Base-by-base conservation (phyloP, 2,888 invertebrate genomes). In the Linyphia triangularis region DNA sequence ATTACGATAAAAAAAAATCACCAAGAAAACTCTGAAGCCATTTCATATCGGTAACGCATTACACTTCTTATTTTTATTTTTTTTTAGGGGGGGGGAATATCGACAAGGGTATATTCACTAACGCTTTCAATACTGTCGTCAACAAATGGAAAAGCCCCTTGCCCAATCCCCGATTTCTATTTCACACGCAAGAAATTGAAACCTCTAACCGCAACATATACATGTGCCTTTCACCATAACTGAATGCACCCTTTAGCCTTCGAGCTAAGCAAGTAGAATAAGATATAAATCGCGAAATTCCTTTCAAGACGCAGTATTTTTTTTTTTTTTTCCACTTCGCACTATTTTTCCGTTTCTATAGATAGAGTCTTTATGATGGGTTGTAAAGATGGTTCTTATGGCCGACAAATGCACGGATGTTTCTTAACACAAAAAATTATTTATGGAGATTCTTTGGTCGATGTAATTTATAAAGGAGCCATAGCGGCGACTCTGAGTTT, bases 241-340 rank as follows among this genome's bases (percentile, higher is more conserved):
- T 57, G 57, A 63, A 63, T 63, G 63, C 63, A 22, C 63, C 28
- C 63, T 28, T 28, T 63, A 63, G 63, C 63, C 63, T 28, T 28
- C 9, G 63, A 63, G 63, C 63, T 63, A 63, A 63, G 63, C 24
- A 63, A 63, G 63, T 63, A 24, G 63, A 63, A 63, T 63, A 24
- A 63, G 24, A 63, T 63, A 51, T n/a, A 63, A 63, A 63, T 63
- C 16, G 19, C 63, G 19, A 26, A 63, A 24, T 10, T 63, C 63
- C 16, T 19, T 63, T 63, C 63, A 63, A 7, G 63, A 24, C n/a
- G 19, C n/a, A 6, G 9, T 63, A 24, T 24, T 28, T 24, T 13
- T 28, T 57, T 63, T 63, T 24, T 28, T 24, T 13, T 28, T 26
- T 28, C 5, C 26, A 24, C 10, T 63, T 9, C 10, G 26, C 26